Conservation (phyloP, 2,113 vertebrate species). For the Onychostruthus taczanowskii region DNA sequence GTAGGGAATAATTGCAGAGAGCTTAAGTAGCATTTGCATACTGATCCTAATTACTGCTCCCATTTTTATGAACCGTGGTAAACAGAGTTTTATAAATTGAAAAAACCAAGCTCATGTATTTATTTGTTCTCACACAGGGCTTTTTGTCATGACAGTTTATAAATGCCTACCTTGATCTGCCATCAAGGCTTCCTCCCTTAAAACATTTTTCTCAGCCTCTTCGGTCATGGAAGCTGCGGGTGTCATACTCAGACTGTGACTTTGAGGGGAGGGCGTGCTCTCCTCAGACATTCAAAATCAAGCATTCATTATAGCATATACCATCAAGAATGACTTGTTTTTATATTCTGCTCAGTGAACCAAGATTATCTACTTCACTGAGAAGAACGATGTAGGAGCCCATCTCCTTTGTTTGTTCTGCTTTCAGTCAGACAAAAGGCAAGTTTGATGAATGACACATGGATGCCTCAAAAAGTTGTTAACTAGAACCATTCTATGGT, state of each 20-base stretch:
- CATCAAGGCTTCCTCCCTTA: neutral
- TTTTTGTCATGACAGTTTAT: neutral
- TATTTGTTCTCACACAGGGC: neutral
- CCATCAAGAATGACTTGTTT: neutral
- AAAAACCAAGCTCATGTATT: neutral
- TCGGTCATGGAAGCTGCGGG: neutral
- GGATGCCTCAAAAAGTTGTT: conserved; percentile 16
- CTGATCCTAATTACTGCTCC: conserved; percentile 13
- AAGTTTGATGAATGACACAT: conserved; percentile 12
- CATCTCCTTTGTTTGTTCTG: conserved; percentile 39
- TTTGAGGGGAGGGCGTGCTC: neutral
- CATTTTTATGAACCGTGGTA: neutral
- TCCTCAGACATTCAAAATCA: neutral
- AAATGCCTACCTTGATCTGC: neutral
- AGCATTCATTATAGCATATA: neutral
- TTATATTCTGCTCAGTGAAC: conserved; percentile 36
- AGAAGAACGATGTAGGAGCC: neutral
- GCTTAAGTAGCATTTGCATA: conserved; percentile 24
- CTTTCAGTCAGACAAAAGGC: conserved; percentile 39
- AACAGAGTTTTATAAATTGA: neutral
- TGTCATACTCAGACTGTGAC: neutral
- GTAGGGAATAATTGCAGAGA: neutral
- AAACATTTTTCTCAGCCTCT: neutral
- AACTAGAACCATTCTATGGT: neutral
- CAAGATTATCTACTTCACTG: conserved; percentile 30